A percentile compares a stretch with the other conserved stretches of the same genome.
phyloP scores from a whole-genome alignment of 2,888 invertebrate genomes.

The Poecilus cupreus region DNA sequence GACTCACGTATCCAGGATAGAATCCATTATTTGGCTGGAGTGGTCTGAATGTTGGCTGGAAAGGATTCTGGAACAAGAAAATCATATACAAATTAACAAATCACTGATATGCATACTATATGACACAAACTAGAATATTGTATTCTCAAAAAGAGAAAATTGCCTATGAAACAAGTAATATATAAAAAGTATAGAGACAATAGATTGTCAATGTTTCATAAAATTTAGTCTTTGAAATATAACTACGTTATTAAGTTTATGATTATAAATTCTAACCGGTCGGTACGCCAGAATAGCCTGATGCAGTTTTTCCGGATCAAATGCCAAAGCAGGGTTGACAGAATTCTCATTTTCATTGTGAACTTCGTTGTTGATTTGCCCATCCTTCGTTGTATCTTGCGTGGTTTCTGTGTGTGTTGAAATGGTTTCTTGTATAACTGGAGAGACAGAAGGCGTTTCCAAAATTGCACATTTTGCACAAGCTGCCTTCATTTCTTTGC shows the following conservation, averaged over 20 bases:
- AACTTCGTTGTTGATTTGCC: not conserved
- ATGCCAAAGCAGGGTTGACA: conserved; percentile 68
- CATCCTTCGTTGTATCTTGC: conserved; percentile 44
- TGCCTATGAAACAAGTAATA: no score
- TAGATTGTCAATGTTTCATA: no score
- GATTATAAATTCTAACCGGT: no score
- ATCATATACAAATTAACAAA: no score
- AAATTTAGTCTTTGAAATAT: no score
- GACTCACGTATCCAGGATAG: conserved; percentile 74
- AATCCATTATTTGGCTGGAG: conserved; percentile 72
- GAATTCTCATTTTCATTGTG: conserved; percentile 61
- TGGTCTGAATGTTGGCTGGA: conserved; percentile 73
- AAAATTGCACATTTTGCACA: conserved; percentile 79
- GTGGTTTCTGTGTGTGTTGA: conserved; percentile 57
- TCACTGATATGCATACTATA: no score
- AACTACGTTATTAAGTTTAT: no score
- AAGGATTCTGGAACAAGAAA: conserved; percentile 67
- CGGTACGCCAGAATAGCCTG: conserved; percentile 77
- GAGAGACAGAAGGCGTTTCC: conserved; percentile 70
- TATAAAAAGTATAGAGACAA: no score
- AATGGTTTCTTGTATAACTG: conserved; percentile 59
- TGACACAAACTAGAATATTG: no score
- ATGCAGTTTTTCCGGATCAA: conserved; percentile 74
- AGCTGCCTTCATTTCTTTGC: conserved; percentile 81
- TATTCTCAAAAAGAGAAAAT: no score